Conservation (phyloP, 2,797 vertebrate species). For the Triplophysa bombifrons region DNA sequence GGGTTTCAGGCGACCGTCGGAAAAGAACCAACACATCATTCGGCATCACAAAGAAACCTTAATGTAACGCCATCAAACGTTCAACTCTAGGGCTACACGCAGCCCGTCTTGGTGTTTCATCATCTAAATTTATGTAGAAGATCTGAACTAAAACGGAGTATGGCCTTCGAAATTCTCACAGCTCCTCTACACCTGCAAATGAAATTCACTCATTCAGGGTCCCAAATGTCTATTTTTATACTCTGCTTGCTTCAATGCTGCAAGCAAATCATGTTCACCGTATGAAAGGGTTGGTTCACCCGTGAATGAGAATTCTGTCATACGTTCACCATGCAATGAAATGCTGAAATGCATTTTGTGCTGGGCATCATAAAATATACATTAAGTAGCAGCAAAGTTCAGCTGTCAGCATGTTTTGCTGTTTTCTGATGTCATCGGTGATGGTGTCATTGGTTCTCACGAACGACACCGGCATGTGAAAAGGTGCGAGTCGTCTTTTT, state of each 20-base stretch:
- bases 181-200: slow-evolving; percentile 55
- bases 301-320: not conserved
- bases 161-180: slow-evolving; percentile 67
- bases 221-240: slow-evolving; percentile 83
- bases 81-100: not conserved
- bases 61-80: slow-evolving; percentile 63
- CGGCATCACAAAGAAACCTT: slow-evolving; percentile 96
- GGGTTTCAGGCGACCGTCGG: slow-evolving; percentile 92
- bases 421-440: not conserved
- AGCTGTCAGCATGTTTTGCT: too few species aligned
- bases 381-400: not conserved
- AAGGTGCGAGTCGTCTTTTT: too few species aligned
- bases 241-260: slow-evolving; percentile 76
- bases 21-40: slow-evolving; percentile 98
- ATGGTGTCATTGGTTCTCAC: not conserved
- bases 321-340: not conserved
- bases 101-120: slow-evolving; percentile 68
- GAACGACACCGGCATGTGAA: too few species aligned
- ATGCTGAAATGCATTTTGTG: not conserved
- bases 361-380: too few species aligned
- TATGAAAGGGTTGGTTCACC: slow-evolving; percentile 50
- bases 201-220: slow-evolving; percentile 72
- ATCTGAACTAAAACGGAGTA: slow-evolving; percentile 5
- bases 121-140: slow-evolving; percentile 75
- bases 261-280: slow-evolving; percentile 71